Evolutionary conservation across 2,888 invertebrate species (phyloP), one percentile per base, ranked within the genome.

Genomic region (Hemistola chrysoprasaria): DNA sequence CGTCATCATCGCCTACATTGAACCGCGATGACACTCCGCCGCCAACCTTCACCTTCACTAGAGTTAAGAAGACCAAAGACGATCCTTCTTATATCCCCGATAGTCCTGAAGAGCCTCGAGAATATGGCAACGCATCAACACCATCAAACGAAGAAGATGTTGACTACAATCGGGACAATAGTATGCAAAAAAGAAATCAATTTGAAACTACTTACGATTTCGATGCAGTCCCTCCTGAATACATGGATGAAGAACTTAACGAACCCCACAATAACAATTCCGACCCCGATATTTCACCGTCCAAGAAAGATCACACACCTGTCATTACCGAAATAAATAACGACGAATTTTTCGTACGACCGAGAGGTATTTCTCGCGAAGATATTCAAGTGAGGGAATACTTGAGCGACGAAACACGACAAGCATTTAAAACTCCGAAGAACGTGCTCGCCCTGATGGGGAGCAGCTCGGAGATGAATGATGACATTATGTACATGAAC

Each of bases 321-420:
- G 93, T 95, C 1, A 91, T 96, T 62, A 96, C 96, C 81, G 95
- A 96, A 85, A 94, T 96, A 53, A 93, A 95, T 69, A 94, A 95
- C 26, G 96, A 96, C 76, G 95, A 96, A 83, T 96, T 96, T 86
- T 95, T 95, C 73, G 88, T 96, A 47, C 91, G 95, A 56, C 94
- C 94, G 76, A 93, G 94, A 71, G 95, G 95, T 47, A 93, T 95
- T 65, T 95, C 95, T 51, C 93, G 93, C 65, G 95, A 95, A 77
- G 93, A 95, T 81, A 94, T 95, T 68, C 93, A 94, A 76, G 90
- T 95, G 42, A 93, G 94, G 45, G 92, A 93, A 73, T 95, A 94
- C 65, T 90, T 95, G 40, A 94, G 93, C 62, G 92, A 92, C 34
- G 95, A 95, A 80, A 94, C 96, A 56, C 91, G 94, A 55, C 95